These are phyloP conservation scores for Onthophagus taurus DNA, from an alignment of 1,140 invertebrate genomes.

Conservation along the genomic window DNA sequence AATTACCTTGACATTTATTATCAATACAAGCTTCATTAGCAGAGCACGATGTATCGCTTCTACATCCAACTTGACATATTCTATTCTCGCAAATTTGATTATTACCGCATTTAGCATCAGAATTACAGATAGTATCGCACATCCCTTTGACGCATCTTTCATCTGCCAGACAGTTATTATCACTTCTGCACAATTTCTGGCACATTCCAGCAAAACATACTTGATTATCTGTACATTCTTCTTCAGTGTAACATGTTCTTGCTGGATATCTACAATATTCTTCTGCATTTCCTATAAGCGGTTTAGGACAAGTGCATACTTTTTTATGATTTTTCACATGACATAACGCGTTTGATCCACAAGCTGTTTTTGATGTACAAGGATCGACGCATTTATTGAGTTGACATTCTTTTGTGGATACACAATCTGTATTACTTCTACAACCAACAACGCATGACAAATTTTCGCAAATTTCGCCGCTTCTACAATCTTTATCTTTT, in stretches of 20 bases:
- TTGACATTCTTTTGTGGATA: slow-evolving; percentile 56
- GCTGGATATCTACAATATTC: slow-evolving; percentile 59
- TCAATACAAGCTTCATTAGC: slow-evolving; percentile 67
- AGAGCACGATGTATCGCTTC: slow-evolving; percentile 70
- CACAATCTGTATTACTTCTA: slow-evolving; percentile 68
- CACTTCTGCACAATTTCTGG: slow-evolving; percentile 63
- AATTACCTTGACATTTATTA: slow-evolving; percentile 65
- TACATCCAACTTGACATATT: slow-evolving; percentile 74
- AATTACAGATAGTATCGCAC: slow-evolving; percentile 76
- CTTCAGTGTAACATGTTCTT: slow-evolving; percentile 49
- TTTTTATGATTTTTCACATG: slow-evolving; percentile 57
- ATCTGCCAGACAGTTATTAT: slow-evolving; percentile 69
- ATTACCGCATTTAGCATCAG: slow-evolving; percentile 64
- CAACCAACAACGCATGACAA: slow-evolving; percentile 71
- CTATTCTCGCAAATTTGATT: slow-evolving; percentile 81
- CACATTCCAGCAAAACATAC: slow-evolving; percentile 66
- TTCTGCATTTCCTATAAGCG: slow-evolving; percentile 64
- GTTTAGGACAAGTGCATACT: slow-evolving; percentile 61
- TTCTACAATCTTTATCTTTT: slow-evolving; percentile 68
- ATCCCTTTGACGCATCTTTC: slow-evolving; percentile 73
- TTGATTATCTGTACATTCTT: slow-evolving; percentile 57
- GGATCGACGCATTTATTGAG: slow-evolving; percentile 67
- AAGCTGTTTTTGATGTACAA: slow-evolving; percentile 65
- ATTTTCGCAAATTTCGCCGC: slow-evolving; percentile 74
- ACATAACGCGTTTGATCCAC: slow-evolving; percentile 74